Percentiles rank a stretch among this genome's conserved stretches.
phyloP scores from a whole-genome alignment of 2,797 vertebrate genomes.

The Cheirogaleus major region DNA sequence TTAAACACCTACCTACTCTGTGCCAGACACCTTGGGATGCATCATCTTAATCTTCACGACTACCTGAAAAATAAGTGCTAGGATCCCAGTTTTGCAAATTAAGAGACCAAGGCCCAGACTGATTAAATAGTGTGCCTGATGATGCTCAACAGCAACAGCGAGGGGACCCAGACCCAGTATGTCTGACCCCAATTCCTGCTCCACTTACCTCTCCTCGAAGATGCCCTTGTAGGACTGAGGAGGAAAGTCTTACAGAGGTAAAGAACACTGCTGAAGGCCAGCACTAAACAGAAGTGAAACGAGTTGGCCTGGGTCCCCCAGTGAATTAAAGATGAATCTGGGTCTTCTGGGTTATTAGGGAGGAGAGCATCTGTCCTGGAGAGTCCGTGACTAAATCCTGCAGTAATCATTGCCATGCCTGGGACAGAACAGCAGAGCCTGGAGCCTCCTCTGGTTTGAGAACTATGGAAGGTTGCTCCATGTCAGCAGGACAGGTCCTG shows the following conservation, averaged over 20 bases:
- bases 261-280: background rate
- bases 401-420: background rate
- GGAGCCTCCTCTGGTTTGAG: background rate
- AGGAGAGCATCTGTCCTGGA: background rate
- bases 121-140: background rate
- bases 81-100: slow-evolving; percentile 8
- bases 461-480: background rate
- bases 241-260: background rate
- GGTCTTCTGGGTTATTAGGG: background rate
- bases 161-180: background rate
- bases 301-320: background rate
- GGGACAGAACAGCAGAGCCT: background rate
- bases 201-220: background rate
- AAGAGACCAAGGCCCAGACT: background rate
- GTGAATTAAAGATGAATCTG: background rate
- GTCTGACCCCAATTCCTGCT: background rate
- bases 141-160: background rate
- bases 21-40: slow-evolving; percentile 61
- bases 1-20: slow-evolving; percentile 72
- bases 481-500: background rate
- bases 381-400: background rate
- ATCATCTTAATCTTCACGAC: slow-evolving; percentile 51
- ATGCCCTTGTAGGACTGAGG: background rate
- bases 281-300: background rate
- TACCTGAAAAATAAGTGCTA: slow-evolving; percentile 51